Percentiles rank a stretch among this genome's conserved stretches.
These are phyloP conservation scores for Mugil cephalus DNA, from an alignment of 2,113 vertebrate genomes.

Conservation along the genomic window DNA sequence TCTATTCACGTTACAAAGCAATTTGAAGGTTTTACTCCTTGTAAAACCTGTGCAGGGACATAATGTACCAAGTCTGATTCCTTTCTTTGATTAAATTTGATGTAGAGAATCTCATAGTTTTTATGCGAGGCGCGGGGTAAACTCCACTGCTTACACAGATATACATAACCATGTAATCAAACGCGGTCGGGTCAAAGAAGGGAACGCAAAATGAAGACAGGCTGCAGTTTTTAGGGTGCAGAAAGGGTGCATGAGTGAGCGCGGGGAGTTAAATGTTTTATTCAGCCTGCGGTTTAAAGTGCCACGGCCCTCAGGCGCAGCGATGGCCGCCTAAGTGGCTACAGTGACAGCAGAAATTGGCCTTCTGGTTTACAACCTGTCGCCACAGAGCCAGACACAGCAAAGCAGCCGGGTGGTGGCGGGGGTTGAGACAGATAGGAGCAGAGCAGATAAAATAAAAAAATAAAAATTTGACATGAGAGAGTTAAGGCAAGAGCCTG, in stretches of 20 bases:
- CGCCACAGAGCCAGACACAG: constrained; percentile 95
- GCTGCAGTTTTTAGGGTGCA: constrained; percentile 40
- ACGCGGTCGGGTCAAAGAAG: constrained; percentile 10
- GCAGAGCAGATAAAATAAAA: constrained; percentile 31
- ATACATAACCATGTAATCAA: neutral
- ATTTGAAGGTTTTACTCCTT: neutral
- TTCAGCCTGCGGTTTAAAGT: constrained; percentile 99
- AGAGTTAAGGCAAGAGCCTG: constrained; percentile 78
- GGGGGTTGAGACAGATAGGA: constrained; percentile 14
- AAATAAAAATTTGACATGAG: constrained; percentile 55
- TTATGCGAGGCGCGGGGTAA: no score
- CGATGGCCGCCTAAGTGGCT: constrained; percentile 98
- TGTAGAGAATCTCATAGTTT: neutral
- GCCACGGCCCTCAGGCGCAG: constrained; percentile 89
- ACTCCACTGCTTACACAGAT: neutral
- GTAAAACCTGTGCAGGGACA: no score
- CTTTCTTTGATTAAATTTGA: no score
- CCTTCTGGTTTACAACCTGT: constrained; percentile 98
- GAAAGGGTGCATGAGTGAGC: constrained; percentile 72
- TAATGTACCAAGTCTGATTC: no score
- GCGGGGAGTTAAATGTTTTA: constrained; percentile 97
- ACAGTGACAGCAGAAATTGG: constrained; percentile 99
- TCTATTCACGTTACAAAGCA: neutral
- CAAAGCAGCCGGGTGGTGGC: constrained; percentile 64
- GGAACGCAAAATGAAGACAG: constrained; percentile 45